Percentiles rank a stretch among this genome's conserved stretches.
Evolutionary conservation across 1,140 invertebrate species (phyloP).

Genomic region (Diprion similis): DNA sequence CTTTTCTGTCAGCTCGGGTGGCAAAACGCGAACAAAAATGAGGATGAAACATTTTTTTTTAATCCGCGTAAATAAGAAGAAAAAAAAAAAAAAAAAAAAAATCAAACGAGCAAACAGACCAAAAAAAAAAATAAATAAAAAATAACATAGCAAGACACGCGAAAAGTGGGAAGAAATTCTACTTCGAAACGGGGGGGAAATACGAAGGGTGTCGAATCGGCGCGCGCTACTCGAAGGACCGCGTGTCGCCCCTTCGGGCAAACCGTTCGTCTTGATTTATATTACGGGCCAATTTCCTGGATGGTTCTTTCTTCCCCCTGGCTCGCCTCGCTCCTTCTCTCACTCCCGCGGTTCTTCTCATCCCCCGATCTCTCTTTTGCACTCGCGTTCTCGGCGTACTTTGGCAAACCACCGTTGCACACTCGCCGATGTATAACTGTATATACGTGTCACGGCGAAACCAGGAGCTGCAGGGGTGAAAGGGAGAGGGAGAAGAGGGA

Average conservation of each 20-base stretch:
- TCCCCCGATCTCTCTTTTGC: background rate
- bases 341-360: constrained; percentile 1
- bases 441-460: background rate
- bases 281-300: constrained; percentile 35
- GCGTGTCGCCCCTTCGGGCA: constrained; percentile 8
- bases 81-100: background rate
- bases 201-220: no score
- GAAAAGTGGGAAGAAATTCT: background rate
- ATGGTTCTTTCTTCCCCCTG: constrained; percentile 25
- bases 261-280: constrained; percentile 35
- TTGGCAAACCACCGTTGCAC: constrained; percentile 10
- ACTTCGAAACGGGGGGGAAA: background rate
- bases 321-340: constrained; percentile 16
- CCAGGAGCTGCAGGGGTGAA: no score
- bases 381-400: background rate
- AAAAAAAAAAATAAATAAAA: background rate
- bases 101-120: no score
- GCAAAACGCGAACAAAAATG: no score
- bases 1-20: background rate
- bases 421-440: constrained; percentile 1
- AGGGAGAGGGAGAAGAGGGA: no score
- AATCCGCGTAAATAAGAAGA: background rate
- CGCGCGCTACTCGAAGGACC: background rate
- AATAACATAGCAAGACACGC: background rate
- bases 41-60: background rate